Evolutionary conservation across 2,113 vertebrate genomes (phyloP).

Genomic region (Rallus limicola): DNA sequence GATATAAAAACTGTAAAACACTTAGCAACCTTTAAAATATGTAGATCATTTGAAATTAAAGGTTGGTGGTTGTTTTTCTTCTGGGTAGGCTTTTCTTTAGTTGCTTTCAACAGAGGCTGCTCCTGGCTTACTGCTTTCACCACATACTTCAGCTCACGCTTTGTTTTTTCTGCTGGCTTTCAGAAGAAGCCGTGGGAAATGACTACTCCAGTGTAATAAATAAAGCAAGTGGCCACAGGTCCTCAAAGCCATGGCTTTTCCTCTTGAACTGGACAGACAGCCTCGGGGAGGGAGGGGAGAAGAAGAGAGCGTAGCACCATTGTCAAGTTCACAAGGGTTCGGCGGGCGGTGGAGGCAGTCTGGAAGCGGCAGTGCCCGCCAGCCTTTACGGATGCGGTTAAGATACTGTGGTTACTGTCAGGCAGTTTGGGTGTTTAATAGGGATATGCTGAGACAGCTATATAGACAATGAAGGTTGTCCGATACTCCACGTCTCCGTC

Average conservation of each 20-base stretch:
- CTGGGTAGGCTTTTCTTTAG: not conserved
- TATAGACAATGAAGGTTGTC: slow-evolving; percentile 97
- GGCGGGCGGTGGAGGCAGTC: not conserved
- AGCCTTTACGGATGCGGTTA: not conserved
- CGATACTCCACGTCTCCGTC: slow-evolving; percentile 90
- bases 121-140: not conserved
- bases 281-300: not conserved
- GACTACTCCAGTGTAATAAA: slow-evolving; percentile 79
- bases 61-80: not conserved
- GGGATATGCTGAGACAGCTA: slow-evolving; percentile 94
- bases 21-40: slow-evolving; percentile 17
- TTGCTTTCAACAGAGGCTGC: slow-evolving; percentile 6
- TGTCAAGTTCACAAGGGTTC: not conserved
- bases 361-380: not conserved
- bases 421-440: slow-evolving; percentile 79
- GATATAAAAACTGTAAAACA: slow-evolving; percentile 22
- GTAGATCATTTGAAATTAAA: not conserved
- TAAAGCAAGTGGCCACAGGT: slow-evolving; percentile 62
- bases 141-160: not conserved
- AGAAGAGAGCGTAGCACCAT: slow-evolving; percentile 57
- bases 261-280: not conserved
- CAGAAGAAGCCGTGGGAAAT: slow-evolving; percentile 44
- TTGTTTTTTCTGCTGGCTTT: slow-evolving; percentile 5
- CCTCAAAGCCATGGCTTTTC: not conserved
- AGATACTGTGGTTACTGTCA: not conserved